Evolutionary conservation across 2,888 invertebrate species (phyloP).

Genomic region (Aleiodes leptofemur): DNA sequence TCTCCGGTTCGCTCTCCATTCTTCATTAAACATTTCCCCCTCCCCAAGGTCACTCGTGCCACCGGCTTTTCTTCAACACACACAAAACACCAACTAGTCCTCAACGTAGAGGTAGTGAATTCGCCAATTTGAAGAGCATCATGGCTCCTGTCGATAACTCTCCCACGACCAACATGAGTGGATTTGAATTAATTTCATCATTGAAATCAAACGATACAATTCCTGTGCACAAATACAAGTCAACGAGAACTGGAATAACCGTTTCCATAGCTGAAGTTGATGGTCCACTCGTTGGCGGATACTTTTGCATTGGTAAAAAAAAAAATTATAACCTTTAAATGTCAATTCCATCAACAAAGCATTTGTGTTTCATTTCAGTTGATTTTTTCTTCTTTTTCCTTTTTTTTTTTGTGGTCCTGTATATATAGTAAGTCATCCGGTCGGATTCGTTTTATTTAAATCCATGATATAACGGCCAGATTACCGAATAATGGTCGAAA

Average conservation of each 20-base stretch:
- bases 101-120: too few species aligned
- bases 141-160: slow-evolving; percentile 74
- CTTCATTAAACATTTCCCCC: too few species aligned
- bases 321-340: slow-evolving; percentile 44
- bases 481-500: too few species aligned
- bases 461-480: too few species aligned
- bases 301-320: slow-evolving; percentile 88
- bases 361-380: background rate
- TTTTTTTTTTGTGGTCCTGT: background rate
- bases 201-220: slow-evolving; percentile 84
- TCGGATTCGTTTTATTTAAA: too few species aligned
- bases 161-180: slow-evolving; percentile 71
- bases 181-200: slow-evolving; percentile 79
- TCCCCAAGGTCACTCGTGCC: too few species aligned
- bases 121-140: slow-evolving; percentile 14
- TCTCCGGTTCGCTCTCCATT: too few species aligned
- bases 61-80: too few species aligned
- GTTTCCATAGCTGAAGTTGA: slow-evolving; percentile 91
- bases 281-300: slow-evolving; percentile 93
- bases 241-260: slow-evolving; percentile 86
- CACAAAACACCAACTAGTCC: too few species aligned
- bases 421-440: too few species aligned
- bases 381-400: background rate
- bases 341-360: slow-evolving; percentile 8
- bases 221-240: slow-evolving; percentile 88